Evolutionary conservation across 2,113 vertebrate species (phyloP), one percentile per base, ranked within the genome.

Genomic region (Mustela lutreola): DNA sequence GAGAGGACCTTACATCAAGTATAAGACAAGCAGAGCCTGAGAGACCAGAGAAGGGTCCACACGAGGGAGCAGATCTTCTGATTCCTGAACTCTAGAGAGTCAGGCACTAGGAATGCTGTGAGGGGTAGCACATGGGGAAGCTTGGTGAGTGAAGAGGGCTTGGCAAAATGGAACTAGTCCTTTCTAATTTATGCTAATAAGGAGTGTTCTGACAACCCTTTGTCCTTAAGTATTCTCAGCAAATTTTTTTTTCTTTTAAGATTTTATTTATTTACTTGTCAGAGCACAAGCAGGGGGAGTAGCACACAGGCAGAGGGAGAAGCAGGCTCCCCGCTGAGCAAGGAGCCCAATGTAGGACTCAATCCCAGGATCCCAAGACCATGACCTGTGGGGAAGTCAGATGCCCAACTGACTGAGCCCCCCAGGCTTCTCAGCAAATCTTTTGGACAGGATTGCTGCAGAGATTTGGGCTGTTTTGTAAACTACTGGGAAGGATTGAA

Each of bases 141-240:
- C 36, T 50, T 81, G 73, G 63, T n/a, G 65, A 73, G 60, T 58
- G 11, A 22, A 45, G 56, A 62, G 56, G 53, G 19, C 18, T n/a
- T 63, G 39, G 56, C 42, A 45, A 58, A 28, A 58, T 22, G 36
- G 15, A 60, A 58, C 45, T 39, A 67, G 7, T n/a, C n/a, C 24
- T 67, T 90, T 97, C 81, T 95, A n/a, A 85, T 84, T 36, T 71
- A 73, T 48, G 62, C 75, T 58, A 39, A 62, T 56, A 58, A 91
- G 82, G 78, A 65, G 36, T 91, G 62, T 67, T 92, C 79, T 88
- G 26, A 67, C 67, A 86, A 58, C 73, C 7, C 36, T 86, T n/a
- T 31, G n/a, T 88, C 39, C 33, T 36, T 60, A 76, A 7, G 15
- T 89, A 36, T 36, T 83, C 83, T 78, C 65, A 82, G 82, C 70